phyloP scores from a whole-genome alignment of 2,888 invertebrate genomes.

The Morpho achilles region DNA sequence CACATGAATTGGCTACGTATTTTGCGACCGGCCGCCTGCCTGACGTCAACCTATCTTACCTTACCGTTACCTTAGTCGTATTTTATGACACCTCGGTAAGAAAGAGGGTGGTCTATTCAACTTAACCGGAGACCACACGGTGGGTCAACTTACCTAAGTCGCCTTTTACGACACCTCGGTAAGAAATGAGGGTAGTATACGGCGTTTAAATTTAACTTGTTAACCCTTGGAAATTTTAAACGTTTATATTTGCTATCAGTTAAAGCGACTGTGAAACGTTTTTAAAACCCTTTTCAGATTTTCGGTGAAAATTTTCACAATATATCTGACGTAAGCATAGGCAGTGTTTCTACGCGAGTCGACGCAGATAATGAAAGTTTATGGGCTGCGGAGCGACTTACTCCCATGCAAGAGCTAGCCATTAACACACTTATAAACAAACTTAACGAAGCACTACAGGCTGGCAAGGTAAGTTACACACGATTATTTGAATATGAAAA shows the following conservation, averaged over 20 bases:
- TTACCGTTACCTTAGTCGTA: no score
- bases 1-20: no score
- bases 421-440: constrained; percentile 68
- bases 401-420: constrained; percentile 71
- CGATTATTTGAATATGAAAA: no score
- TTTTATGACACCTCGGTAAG: no score
- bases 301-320: constrained; percentile 50
- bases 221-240: constrained; percentile 37
- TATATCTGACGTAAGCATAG: constrained; percentile 25
- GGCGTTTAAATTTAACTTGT: no score
- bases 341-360: constrained; percentile 17
- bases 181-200: no score
- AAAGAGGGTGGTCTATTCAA: no score
- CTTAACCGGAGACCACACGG: no score
- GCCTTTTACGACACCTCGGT: no score
- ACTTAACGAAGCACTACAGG: constrained; percentile 60
- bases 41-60: no score
- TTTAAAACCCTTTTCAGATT: constrained; percentile 40
- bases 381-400: constrained; percentile 42
- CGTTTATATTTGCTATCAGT: constrained; percentile 70
- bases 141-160: no score
- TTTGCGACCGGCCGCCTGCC: no score
- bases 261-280: constrained; percentile 59
- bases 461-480: constrained; percentile 56
- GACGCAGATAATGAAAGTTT: constrained; percentile 28